Evolutionary conservation across 2,888 invertebrate species (phyloP), one percentile per base, ranked within the genome.

Genomic region (Meteorus colon): DNA sequence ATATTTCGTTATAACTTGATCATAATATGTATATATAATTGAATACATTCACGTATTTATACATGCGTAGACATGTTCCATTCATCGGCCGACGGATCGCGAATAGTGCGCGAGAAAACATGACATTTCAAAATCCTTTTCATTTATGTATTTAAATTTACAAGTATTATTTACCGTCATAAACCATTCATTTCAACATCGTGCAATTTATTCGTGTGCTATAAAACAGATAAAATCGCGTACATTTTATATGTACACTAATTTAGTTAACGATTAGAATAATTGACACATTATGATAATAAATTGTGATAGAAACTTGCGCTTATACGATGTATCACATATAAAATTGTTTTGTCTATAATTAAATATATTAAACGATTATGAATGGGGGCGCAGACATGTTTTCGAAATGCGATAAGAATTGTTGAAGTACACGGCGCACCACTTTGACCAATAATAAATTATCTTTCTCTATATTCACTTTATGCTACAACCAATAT

Each of bases 1-100:
- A 59, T 51, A 63, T 68, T 66, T 19, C 59, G 48, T 51, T 55
- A 37, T 68, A 60, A 51, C 68, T 74, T 31, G 19, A 71, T 31
- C 62, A 41, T 55, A 2, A 41, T 66, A 41, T 19, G n/a, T 14
- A n/a, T 67, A 55, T 59, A 55, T 19, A 55, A n/a, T 19, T 55
- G 34, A 34, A 55, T n/a, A 55, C n/a, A 24, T 6, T 4, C 10
- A 55, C n/a, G n/a, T 55, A 55, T 55, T 19, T 55, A 19, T 55
- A 55, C n/a, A 48, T 48, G 48, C n/a, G 16, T 48, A n/a, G 10
- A 48, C 16, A 16, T 2, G 48, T n/a, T 55, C 8, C 55, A 19
- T 55, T 55, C 55, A 55, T 63, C 66, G 19, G 37, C 66, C 66
- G 66, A 66, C 66, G 66, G 66, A 37, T 41, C 1, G 41, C 37